phyloP scores from a whole-genome alignment of 2,113 vertebrate species.

The Pelecanoides urinatrix region DNA sequence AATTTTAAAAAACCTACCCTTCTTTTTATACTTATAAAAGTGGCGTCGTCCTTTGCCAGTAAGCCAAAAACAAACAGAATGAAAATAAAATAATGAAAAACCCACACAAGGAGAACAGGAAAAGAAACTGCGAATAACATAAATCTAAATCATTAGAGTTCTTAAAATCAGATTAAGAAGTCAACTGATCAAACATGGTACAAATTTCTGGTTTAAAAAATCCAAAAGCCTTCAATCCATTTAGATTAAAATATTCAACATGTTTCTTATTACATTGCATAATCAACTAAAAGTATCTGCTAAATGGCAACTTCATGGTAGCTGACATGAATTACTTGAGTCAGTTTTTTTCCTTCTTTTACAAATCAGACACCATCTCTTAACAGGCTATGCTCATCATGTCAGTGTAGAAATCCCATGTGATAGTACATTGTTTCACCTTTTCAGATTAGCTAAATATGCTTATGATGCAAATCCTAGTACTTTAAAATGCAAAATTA shows the following conservation, averaged over 20 bases:
- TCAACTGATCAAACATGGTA: neutral
- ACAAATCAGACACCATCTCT: neutral
- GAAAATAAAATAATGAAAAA: constrained; percentile 64
- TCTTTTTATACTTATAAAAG: constrained; percentile 74
- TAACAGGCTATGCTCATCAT: neutral
- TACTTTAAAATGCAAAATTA: neutral
- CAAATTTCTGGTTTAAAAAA: neutral
- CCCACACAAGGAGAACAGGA: constrained; percentile 25
- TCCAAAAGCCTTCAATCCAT: neutral
- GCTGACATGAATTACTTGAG: neutral
- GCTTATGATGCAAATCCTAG: neutral
- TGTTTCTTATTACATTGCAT: neutral
- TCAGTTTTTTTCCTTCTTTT: neutral
- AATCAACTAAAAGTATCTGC: neutral
- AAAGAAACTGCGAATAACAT: constrained; percentile 28
- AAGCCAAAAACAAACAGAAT: constrained; percentile 63
- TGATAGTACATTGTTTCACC: neutral
- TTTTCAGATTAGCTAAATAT: neutral
- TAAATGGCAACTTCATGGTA: neutral
- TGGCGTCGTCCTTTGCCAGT: constrained; percentile 69
- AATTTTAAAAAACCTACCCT: constrained; percentile 55
- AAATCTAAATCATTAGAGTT: constrained; percentile 40
- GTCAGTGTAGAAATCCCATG: neutral
- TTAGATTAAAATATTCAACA: constrained; percentile 35
- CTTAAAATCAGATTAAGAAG: constrained; percentile 35